A percentile compares a stretch with the other conserved stretches of the same genome.
phyloP scores from a whole-genome alignment of 2,888 invertebrate genomes.

The Erannis defoliaria region DNA sequence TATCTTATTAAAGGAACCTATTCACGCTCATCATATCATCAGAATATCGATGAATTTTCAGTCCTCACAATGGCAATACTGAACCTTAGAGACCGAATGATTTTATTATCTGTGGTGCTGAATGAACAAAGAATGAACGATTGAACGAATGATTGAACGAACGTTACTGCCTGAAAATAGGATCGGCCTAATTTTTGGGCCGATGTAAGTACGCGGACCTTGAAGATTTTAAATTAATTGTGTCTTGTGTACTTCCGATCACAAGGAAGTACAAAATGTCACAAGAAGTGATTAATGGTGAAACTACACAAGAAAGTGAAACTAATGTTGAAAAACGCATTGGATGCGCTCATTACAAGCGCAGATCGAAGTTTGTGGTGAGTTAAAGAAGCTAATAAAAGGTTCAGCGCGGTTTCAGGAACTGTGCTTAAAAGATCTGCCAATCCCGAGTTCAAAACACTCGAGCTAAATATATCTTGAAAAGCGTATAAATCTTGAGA shows the following conservation, averaged over 20 bases:
- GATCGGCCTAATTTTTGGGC: too few relatives aligned
- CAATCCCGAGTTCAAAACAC: constrained; percentile 54
- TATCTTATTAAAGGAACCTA: too few relatives aligned
- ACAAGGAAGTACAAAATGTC: constrained; percentile 68
- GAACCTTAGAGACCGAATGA: too few relatives aligned
- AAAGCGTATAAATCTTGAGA: constrained; percentile 59
- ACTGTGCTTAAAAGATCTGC: constrained; percentile 18
- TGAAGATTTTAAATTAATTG: constrained; percentile 44
- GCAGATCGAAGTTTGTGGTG: constrained; percentile 95
- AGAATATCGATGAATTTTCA: too few relatives aligned
- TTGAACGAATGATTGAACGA: too few relatives aligned
- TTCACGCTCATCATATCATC: too few relatives aligned
- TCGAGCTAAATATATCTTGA: constrained; percentile 68
- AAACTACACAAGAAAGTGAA: constrained; percentile 55
- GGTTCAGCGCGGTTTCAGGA: not conserved
- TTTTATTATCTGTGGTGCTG: too few relatives aligned
- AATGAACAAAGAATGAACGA: too few relatives aligned
- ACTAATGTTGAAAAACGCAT: constrained; percentile 78
- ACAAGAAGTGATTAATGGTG: constrained; percentile 58
- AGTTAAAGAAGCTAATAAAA: constrained; percentile 64
- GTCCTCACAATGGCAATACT: too few relatives aligned
- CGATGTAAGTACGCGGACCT: constrained; percentile 35
- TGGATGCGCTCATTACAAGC: constrained; percentile 94
- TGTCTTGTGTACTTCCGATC: constrained; percentile 33
- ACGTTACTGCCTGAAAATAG: too few relatives aligned